Evolutionary conservation across 1,140 invertebrate genomes (phyloP).

Genomic region (Cephus cinctus): DNA sequence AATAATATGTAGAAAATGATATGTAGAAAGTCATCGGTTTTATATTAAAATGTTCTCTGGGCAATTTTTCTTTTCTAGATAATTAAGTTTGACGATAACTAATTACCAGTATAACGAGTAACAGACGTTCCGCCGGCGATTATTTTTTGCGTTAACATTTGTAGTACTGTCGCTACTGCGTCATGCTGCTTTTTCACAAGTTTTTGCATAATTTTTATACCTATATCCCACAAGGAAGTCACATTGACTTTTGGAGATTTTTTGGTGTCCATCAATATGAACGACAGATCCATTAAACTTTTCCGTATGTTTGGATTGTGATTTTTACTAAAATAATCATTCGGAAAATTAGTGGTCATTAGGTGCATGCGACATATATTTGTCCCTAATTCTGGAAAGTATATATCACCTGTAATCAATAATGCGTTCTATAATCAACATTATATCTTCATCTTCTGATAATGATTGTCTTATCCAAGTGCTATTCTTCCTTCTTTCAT

Average conservation of each 20-base stretch:
- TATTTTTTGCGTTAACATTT: slow-evolving; percentile 54
- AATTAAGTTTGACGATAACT: slow-evolving; percentile 6
- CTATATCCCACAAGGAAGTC: slow-evolving; percentile 45
- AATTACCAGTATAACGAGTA: slow-evolving; percentile 56
- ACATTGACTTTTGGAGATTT: slow-evolving; percentile 34
- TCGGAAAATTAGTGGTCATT: not conserved
- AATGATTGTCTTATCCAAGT: slow-evolving; percentile 57
- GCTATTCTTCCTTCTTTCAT: slow-evolving; percentile 51
- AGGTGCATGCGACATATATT: not conserved
- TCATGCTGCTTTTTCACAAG: slow-evolving; percentile 54
- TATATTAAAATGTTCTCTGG: not conserved
- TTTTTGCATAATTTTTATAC: slow-evolving; percentile 54
- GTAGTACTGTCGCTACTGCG: slow-evolving; percentile 49
- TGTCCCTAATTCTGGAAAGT: not conserved
- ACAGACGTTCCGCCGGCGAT: slow-evolving; percentile 39
- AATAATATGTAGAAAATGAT: slow-evolving; percentile 22
- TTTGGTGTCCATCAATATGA: slow-evolving; percentile 51
- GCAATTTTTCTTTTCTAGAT: slow-evolving; percentile 1
- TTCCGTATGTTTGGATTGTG: too few species aligned
- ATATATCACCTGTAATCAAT: slow-evolving; percentile 57
- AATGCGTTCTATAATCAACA: slow-evolving; percentile 50
- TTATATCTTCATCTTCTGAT: slow-evolving; percentile 38
- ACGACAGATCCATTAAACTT: slow-evolving; percentile 58
- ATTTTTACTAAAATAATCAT: too few species aligned
- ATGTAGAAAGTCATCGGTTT: not conserved